phyloP scores from a whole-genome alignment of 2,888 invertebrate species.

The Xiphydria camelus region DNA sequence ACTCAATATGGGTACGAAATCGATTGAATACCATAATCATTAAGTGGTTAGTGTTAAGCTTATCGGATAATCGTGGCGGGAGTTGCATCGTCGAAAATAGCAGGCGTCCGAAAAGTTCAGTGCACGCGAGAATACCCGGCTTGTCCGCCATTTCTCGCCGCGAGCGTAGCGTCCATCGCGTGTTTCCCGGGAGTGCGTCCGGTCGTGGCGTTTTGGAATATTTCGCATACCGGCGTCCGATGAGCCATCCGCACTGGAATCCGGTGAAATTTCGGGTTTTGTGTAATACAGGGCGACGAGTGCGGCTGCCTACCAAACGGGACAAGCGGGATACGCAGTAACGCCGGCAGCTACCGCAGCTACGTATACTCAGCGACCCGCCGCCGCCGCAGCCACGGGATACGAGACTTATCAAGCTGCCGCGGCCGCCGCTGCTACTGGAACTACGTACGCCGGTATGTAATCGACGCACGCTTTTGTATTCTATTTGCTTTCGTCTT shows the following conservation, averaged over 20 bases:
- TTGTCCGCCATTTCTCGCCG: slow-evolving; percentile 46
- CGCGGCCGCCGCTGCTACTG: slow-evolving; percentile 79
- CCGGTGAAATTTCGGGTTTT: too few species aligned
- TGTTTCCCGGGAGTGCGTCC: slow-evolving; percentile 30
- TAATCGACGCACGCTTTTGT: neutral
- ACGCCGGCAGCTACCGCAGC: slow-evolving; percentile 81
- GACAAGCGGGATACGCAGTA: slow-evolving; percentile 83
- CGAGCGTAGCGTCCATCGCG: slow-evolving; percentile 21
- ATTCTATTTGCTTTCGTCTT: neutral
- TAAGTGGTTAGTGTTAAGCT: slow-evolving; percentile 37
- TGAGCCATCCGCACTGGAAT: too few species aligned
- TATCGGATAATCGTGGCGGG: slow-evolving; percentile 21
- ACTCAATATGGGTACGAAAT: slow-evolving; percentile 84
- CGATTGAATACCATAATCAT: slow-evolving; percentile 33
- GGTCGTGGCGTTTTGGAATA: neutral
- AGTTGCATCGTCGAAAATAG: slow-evolving; percentile 22
- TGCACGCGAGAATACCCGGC: slow-evolving; percentile 44
- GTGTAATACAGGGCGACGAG: slow-evolving; percentile 67
- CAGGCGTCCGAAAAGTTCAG: slow-evolving; percentile 22
- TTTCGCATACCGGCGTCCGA: too few species aligned
- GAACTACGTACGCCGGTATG: slow-evolving; percentile 68
- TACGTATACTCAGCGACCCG: slow-evolving; percentile 81
- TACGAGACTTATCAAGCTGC: slow-evolving; percentile 77
- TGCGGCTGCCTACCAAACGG: slow-evolving; percentile 81
- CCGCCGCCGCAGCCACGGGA: slow-evolving; percentile 75